Percentiles rank a stretch among this genome's conserved stretches.
Conservation (phyloP, 2,113 vertebrate species). For the Nibea coibor region DNA sequence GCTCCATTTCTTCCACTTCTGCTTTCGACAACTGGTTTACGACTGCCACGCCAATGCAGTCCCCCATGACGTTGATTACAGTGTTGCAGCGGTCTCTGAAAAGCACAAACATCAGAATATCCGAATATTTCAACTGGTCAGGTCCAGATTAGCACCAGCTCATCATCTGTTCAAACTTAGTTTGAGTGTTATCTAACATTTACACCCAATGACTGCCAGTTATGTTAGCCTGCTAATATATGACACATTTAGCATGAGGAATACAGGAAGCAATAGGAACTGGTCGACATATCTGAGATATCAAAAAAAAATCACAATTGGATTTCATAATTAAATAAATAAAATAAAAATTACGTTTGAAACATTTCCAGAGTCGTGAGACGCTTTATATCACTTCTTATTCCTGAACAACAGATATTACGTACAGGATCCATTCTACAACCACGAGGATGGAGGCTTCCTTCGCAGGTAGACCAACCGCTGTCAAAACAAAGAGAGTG, state of each 20-base stretch:
- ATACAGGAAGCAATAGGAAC: too few relatives aligned
- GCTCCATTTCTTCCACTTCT: not conserved
- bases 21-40: not conserved
- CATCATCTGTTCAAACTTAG: not conserved
- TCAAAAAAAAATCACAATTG: too few relatives aligned
- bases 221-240: too few relatives aligned
- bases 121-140: too few relatives aligned
- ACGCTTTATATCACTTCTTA: not conserved
- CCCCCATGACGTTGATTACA: not conserved
- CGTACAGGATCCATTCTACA: conserved; percentile 34
- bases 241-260: too few relatives aligned
- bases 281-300: too few relatives aligned
- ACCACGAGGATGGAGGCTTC: conserved; percentile 9
- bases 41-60: not conserved
- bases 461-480: not conserved
- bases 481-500: not conserved
- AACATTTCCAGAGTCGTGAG: not conserved
- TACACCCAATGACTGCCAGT: too few relatives aligned
- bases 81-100: conserved; percentile 27
- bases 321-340: too few relatives aligned
- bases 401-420: not conserved
- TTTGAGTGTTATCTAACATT: too few relatives aligned
- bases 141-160: too few relatives aligned
- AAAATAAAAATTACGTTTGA: too few relatives aligned
- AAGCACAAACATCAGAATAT: not conserved